Conservation (phyloP, 2,888 invertebrate genomes). For the Escarpia spicata region DNA sequence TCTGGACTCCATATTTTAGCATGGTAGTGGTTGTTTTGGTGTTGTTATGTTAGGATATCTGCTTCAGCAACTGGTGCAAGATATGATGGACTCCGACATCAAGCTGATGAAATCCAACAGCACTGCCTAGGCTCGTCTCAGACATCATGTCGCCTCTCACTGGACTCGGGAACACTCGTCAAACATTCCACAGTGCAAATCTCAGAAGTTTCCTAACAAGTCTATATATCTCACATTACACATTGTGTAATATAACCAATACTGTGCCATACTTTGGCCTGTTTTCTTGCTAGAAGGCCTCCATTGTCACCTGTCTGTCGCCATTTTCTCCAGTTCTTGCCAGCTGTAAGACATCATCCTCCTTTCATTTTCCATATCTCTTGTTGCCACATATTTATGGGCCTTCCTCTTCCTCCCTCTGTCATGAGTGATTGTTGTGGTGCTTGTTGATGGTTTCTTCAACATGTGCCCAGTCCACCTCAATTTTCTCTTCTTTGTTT, state of each 20-base stretch:
- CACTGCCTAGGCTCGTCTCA: conserved; percentile 74
- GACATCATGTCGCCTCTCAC: not conserved
- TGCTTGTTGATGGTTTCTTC: too few species aligned
- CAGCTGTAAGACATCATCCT: too few species aligned
- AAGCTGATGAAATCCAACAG: conserved; percentile 91
- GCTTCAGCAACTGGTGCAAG: conserved; percentile 83
- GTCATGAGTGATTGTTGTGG: too few species aligned
- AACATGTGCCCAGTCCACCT: too few species aligned
- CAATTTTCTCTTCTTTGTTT: too few species aligned
- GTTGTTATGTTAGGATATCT: not conserved
- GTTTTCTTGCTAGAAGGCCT: too few species aligned
- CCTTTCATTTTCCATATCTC: too few species aligned
- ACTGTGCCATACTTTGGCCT: not conserved
- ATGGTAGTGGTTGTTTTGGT: not conserved
- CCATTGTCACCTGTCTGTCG: too few species aligned
- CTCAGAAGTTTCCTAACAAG: not conserved
- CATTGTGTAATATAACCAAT: too few species aligned
- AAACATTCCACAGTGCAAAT: not conserved
- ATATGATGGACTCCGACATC: conserved; percentile 94
- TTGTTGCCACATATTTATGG: too few species aligned
- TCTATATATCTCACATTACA: not conserved
- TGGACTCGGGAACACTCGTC: not conserved
- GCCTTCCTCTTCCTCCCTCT: too few species aligned
- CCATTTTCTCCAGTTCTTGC: too few species aligned
- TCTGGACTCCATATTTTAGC: not conserved